Evolutionary conservation across 2,797 vertebrate species (phyloP).

Genomic region (Babyrousa celebensis): DNA sequence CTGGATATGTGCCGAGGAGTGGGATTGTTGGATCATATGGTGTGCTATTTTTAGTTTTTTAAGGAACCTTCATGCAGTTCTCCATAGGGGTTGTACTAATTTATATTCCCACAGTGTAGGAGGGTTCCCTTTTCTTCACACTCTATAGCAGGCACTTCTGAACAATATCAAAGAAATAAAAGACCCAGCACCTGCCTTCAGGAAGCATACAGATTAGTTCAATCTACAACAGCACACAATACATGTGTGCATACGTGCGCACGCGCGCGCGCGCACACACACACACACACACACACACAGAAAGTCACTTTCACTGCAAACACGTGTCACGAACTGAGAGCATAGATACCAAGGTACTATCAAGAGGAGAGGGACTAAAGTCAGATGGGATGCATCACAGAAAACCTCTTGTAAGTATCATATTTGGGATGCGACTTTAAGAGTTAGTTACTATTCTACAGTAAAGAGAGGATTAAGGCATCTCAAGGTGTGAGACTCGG

Average conservation of each 20-base stretch:
- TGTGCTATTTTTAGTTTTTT: no score
- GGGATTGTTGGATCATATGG: no score
- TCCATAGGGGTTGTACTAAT: no score
- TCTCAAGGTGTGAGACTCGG: not conserved
- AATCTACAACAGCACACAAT: not conserved
- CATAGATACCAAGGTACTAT: not conserved
- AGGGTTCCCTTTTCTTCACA: no score
- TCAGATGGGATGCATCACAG: not conserved
- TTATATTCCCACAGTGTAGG: no score
- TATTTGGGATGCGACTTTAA: not conserved
- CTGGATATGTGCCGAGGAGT: no score
- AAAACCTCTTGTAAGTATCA: not conserved
- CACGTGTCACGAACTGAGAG: not conserved
- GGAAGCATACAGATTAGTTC: not conserved
- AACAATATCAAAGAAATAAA: not conserved
- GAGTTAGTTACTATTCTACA: no score
- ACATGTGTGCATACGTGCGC: fast-evolving
- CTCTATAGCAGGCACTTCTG: not conserved
- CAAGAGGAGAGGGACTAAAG: conserved; percentile 1
- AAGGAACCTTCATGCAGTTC: no score
- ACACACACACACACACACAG: no score
- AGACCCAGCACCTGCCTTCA: not conserved
- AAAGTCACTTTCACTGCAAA: not conserved
- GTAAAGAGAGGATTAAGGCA: not conserved
- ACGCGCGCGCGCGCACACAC: no score